Percentiles rank a stretch among this genome's conserved stretches.
phyloP scores from a whole-genome alignment of 2,888 invertebrate species.

The Harpagoxenus sublaevis region DNA sequence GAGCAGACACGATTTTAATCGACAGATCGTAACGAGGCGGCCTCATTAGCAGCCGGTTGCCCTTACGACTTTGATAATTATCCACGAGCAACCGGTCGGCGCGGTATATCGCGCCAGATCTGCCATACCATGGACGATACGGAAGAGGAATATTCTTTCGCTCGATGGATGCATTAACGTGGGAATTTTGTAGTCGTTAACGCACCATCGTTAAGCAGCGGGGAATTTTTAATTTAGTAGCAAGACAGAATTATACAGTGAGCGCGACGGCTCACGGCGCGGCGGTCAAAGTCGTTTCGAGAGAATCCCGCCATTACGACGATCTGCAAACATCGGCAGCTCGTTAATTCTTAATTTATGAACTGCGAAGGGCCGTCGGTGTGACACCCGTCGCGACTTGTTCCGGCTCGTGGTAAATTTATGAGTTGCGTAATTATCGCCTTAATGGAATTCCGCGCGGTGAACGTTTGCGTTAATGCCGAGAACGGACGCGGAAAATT shows the following conservation, averaged over 20 bases:
- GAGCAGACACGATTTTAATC: conserved; percentile 75
- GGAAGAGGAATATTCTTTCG: conserved; percentile 48
- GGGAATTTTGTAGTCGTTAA: conserved; percentile 43
- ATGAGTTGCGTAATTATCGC: conserved; percentile 40
- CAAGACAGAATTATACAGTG: conserved; percentile 7
- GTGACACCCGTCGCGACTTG: conserved; percentile 36
- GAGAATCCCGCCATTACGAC: conserved; percentile 26
- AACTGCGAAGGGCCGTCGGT: conserved; percentile 19
- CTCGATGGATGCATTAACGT: conserved; percentile 26
- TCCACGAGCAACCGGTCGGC: conserved; percentile 66
- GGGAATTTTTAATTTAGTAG: conserved; percentile 19
- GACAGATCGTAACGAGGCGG: conserved; percentile 74
- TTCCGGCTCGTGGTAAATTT: conserved; percentile 35
- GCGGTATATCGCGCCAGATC: conserved; percentile 64
- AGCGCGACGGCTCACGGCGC: not conserved
- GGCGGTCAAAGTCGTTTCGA: conserved; percentile 15
- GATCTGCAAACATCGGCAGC: conserved; percentile 50
- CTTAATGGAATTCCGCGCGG: conserved; percentile 24
- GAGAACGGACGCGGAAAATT: conserved; percentile 8
- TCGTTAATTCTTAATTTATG: conserved; percentile 52
- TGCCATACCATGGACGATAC: conserved; percentile 38
- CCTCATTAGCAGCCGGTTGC: conserved; percentile 76
- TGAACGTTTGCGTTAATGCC: conserved; percentile 3
- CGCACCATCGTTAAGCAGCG: conserved; percentile 28
- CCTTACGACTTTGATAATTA: conserved; percentile 76